Evolutionary conservation across 2,888 invertebrate species (phyloP).

Genomic region (Fragum whitleyi): DNA sequence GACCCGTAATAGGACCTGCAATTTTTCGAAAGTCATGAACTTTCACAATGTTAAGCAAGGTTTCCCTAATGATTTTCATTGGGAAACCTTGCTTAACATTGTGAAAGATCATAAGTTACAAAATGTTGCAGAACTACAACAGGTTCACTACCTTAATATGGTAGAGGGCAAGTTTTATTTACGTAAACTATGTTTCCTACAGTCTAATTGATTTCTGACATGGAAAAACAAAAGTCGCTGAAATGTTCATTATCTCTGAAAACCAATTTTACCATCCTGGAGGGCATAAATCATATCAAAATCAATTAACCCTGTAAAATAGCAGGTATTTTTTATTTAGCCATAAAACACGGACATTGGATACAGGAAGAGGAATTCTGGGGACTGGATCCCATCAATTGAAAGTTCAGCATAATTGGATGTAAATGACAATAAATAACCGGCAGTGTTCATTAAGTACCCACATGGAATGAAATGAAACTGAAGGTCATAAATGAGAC

Average conservation of each 20-base stretch:
- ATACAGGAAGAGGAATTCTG: slow-evolving; percentile 22
- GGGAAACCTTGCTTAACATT: too few species aligned
- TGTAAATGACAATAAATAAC: slow-evolving; percentile 27
- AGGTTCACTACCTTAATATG: too few species aligned
- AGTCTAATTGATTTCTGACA: background rate
- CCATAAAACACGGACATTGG: background rate
- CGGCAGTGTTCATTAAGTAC: slow-evolving; percentile 25
- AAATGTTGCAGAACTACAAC: too few species aligned
- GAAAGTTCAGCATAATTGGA: slow-evolving; percentile 27
- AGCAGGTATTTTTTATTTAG: slow-evolving; percentile 14
- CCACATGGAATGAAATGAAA: slow-evolving; percentile 21
- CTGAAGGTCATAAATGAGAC: slow-evolving; percentile 29
- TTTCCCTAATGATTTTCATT: too few species aligned
- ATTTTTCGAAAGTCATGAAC: too few species aligned
- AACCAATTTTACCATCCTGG: background rate
- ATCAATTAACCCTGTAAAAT: slow-evolving; percentile 23
- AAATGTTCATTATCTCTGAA: background rate
- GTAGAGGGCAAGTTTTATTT: too few species aligned
- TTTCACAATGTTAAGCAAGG: too few species aligned
- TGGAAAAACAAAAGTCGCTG: background rate
- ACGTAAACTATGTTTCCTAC: background rate
- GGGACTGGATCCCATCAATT: slow-evolving; percentile 24
- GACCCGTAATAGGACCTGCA: too few species aligned
- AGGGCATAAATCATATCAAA: slow-evolving; percentile 23
- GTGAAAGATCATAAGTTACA: too few species aligned